Base-by-base conservation (phyloP, 2,797 vertebrate species). In the Crocodylus rhombifer region DNA sequence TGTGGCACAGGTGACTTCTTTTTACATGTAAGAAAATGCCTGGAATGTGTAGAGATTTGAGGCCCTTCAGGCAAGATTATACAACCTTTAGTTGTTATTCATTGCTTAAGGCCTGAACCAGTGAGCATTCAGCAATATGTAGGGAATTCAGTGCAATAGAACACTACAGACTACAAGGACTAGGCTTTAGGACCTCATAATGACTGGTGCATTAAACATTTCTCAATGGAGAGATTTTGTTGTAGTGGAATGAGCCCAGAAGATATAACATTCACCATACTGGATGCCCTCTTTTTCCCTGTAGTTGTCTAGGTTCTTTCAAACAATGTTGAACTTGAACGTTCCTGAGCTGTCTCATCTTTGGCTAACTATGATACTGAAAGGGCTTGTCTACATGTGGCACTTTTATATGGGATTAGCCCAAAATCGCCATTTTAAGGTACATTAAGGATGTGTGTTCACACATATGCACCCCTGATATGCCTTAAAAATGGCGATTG, bases 1-100 rank as follows among this genome's bases (percentile, higher is more conserved):
- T 97, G 95, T 0, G 0, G 63, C 88, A 62, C 94, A 95, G 93
- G 94, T 96, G 95, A 82, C 87, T 95, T 94, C 77, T 81, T 58
- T 92, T 91, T 88, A 73, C 89, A 93, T 82, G 23, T 57, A 84
- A 94, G 93, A 56, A 94, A 89, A 76, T 84, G 89, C 3, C 51
- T 51, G 89, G 93, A 94, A 87, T 90, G 82, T 56, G 92, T 57
- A 51, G 83, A 87, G 89, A 86, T 74, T 0, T n/a, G 76, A 89
- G 80, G 0, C 76, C 60, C 57, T 94, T 95, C 76, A 56, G 84
- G 93, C 94, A 93, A 86, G 84, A 74, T 79, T 42, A 64, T 28
- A 28, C 0, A 58, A 74, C 0, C 11, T 57, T 89, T 3, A 0
- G 82, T 26, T 80, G 67, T 10, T 75, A 79, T 92, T 60, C 79